These are phyloP conservation scores for Serilophus lunatus DNA, from an alignment of 2,113 vertebrate species.

Conservation along the genomic window DNA sequence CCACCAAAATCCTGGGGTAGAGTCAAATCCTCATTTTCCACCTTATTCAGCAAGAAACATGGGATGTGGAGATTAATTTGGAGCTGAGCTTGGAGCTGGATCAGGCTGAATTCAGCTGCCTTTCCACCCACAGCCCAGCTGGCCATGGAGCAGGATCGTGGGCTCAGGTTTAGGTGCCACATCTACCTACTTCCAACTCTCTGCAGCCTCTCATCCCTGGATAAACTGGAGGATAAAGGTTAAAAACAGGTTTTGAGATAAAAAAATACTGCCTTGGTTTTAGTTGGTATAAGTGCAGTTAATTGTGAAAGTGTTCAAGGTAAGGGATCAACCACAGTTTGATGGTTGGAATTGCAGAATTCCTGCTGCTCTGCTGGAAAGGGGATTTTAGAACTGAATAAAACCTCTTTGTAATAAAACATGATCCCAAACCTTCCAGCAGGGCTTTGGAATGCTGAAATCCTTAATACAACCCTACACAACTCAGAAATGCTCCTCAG, in stretches of 20 bases:
- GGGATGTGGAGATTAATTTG: not conserved
- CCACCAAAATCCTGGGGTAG: not conserved
- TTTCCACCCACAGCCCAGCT: not conserved
- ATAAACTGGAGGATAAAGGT: not conserved
- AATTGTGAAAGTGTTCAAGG: rapidly evolving
- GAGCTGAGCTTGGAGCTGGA: not conserved
- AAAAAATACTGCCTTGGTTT: not conserved
- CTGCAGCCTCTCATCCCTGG: no score
- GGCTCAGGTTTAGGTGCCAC: not conserved
- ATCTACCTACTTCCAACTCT: not conserved
- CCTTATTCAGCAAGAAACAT: not conserved
- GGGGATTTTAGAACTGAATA: not conserved
- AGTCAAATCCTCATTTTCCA: not conserved
- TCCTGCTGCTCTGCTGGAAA: not conserved
- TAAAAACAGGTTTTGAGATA: not conserved
- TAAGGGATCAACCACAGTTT: not conserved
- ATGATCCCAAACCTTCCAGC: not conserved
- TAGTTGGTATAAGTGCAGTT: not conserved
- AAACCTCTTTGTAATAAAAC: not conserved
- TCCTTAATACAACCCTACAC: not conserved
- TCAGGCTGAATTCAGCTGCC: not conserved
- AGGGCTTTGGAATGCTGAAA: not conserved
- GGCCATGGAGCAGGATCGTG: not conserved
- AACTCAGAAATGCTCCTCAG: not conserved
- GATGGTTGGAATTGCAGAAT: not conserved